phyloP scores from a whole-genome alignment of 2,888 invertebrate genomes.

The Phytoseiulus persimilis region DNA sequence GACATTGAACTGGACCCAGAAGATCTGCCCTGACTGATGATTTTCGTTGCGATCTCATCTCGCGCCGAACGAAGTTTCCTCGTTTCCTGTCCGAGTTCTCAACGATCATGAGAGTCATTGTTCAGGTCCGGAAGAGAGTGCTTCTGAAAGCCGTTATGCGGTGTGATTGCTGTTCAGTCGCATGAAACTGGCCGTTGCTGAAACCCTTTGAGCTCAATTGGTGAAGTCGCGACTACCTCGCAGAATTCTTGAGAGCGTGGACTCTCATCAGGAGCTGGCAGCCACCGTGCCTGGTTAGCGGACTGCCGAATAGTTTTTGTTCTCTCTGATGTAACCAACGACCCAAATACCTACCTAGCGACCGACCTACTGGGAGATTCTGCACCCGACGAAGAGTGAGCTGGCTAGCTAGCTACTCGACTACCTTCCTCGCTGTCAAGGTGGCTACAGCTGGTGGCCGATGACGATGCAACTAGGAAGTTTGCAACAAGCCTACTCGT shows the following conservation, averaged over 20 bases:
- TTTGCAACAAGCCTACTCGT: background rate
- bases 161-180: background rate
- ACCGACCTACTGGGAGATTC: background rate
- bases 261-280: background rate
- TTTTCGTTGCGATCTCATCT: no score
- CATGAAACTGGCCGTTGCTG: background rate
- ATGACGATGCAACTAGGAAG: background rate
- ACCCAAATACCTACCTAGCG: background rate
- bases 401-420: background rate
- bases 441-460: background rate
- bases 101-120: no score
- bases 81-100: no score
- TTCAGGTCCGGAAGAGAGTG: no score
- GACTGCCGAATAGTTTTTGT: background rate
- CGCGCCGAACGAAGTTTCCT: no score
- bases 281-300: background rate
- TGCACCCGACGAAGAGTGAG: background rate
- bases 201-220: background rate
- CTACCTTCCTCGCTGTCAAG: background rate
- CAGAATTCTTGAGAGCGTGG: background rate
- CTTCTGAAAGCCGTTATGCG: no score
- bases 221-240: background rate
- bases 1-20: no score
- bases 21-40: no score
- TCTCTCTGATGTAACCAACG: slow-evolving; percentile 5